Evolutionary conservation across 2,797 vertebrate species (phyloP), one percentile per base, ranked within the genome.

Genomic region (Leptoclinus maculatus): DNA sequence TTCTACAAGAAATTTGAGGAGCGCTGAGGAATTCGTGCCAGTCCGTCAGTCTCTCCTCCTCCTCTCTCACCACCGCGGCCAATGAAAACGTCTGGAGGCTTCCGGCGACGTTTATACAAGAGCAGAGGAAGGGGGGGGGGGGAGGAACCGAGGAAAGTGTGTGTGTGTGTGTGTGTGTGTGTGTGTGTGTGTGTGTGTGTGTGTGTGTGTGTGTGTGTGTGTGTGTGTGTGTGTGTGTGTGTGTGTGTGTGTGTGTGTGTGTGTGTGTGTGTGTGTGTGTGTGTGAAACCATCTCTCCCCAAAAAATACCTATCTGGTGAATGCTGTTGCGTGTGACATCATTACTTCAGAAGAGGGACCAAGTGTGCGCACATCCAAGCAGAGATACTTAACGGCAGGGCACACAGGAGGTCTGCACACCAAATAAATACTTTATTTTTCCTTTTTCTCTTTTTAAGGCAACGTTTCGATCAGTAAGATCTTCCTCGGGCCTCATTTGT

Each of bases 1-100:
- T n/a, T n/a, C n/a, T n/a, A 79, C 66, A 84, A 89, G 93, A 94
- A 94, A 95, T 93, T 84, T 91, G 90, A 93, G 92, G 91, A 91
- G 92, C 89, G 85, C 91, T 83, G 92, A 94, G 94, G 94, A 95
- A 96, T 95, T 89, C 88, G 76, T 76, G 85, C 64, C 84, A 63
- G 82, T 83, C 85, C 68, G 83, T 83, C 83, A 53, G 72, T 72
- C 69, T 85, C 80, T 67, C 79, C 78, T 72, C 75, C 75, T 78
- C 86, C 87, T 84, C 83, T 47, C 65, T 45, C 65, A 3, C 12
- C 60, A 71, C 81, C 64, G 80, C 74, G 82, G 80, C 94, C 95
- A 93, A 93, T 94, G 79, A 87, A 82, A 91, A 90, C 12, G 74
- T 53, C 78, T 59, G 78, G 81, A 89, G 70, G 80, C 73, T 77